Conservation (phyloP, 2,113 vertebrate genomes). For the Scomber scombrus region DNA sequence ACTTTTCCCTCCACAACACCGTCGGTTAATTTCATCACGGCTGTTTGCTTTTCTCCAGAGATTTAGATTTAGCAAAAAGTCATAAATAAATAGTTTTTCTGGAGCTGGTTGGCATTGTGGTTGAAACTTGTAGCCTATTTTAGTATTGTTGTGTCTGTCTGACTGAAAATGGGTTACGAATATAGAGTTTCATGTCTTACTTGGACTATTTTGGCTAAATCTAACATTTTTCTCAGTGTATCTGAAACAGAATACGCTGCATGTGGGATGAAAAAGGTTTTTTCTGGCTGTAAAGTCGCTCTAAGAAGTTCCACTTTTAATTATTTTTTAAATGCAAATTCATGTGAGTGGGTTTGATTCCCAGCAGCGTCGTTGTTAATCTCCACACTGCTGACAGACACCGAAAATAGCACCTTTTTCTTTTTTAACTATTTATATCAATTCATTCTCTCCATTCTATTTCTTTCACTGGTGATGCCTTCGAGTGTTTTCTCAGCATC, state of each 20-base stretch:
- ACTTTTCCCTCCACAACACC: no score
- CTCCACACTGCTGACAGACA: background rate
- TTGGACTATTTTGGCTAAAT: background rate
- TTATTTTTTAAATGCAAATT: background rate
- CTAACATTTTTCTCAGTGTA: background rate
- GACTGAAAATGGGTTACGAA: no score
- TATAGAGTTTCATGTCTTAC: no score
- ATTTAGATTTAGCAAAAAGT: background rate
- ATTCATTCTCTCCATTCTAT: background rate
- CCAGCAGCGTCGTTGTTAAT: background rate
- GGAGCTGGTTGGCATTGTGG: no score
- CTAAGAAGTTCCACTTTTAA: no score
- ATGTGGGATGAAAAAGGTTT: no score
- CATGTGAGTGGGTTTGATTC: background rate
- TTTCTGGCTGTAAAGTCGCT: no score
- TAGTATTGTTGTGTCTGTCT: no score
- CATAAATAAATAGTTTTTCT: background rate
- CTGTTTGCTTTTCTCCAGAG: background rate
- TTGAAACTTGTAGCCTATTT: no score
- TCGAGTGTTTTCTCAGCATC: conserved; percentile 9
- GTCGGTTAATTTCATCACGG: no score
- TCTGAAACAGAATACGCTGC: background rate
- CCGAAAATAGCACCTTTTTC: background rate
- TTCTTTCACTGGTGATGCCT: conserved; percentile 1
- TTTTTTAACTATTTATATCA: background rate